Percentiles rank a stretch among this genome's conserved stretches.
Conservation (phyloP, 2,888 invertebrate genomes). For the Achlya flavicornis region DNA sequence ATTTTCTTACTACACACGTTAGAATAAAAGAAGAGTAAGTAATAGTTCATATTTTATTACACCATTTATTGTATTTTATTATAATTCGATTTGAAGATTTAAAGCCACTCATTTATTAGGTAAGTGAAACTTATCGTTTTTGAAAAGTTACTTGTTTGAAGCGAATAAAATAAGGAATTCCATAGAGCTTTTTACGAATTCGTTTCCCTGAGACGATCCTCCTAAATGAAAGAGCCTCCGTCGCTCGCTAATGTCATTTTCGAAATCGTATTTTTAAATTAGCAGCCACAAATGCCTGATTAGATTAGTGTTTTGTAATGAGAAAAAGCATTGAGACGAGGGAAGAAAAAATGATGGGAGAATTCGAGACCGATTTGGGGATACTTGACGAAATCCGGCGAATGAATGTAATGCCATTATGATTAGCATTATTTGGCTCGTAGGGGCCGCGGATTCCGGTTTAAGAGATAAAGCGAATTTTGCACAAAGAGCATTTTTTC, state of each 20-base stretch:
- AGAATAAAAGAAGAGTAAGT: neutral
- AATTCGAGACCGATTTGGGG: constrained; percentile 61
- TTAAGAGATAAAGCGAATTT: constrained; percentile 79
- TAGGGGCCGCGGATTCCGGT: constrained; percentile 79
- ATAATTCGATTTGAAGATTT: too few relatives aligned
- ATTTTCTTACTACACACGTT: neutral
- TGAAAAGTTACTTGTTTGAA: neutral
- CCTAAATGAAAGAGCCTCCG: constrained; percentile 1
- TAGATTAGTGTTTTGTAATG: constrained; percentile 68
- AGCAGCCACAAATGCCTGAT: constrained; percentile 53
- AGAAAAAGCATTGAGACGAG: constrained; percentile 58
- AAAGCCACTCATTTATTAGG: too few relatives aligned
- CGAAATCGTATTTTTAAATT: constrained; percentile 50
- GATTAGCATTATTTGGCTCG: constrained; percentile 80
- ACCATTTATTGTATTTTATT: neutral
- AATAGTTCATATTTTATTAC: neutral
- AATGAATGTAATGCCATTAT: constrained; percentile 83
- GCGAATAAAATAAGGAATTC: constrained; percentile 7
- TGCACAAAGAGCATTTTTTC: constrained; percentile 71
- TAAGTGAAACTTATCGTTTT: neutral
- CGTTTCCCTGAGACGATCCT: constrained; percentile 7
- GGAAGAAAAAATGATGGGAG: constrained; percentile 63
- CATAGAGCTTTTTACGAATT: constrained; percentile 8
- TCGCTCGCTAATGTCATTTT: constrained; percentile 44
- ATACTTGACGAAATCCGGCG: constrained; percentile 78